Evolutionary conservation across 1,140 invertebrate genomes (phyloP).

Genomic region (Rhynchophorus ferrugineus): DNA sequence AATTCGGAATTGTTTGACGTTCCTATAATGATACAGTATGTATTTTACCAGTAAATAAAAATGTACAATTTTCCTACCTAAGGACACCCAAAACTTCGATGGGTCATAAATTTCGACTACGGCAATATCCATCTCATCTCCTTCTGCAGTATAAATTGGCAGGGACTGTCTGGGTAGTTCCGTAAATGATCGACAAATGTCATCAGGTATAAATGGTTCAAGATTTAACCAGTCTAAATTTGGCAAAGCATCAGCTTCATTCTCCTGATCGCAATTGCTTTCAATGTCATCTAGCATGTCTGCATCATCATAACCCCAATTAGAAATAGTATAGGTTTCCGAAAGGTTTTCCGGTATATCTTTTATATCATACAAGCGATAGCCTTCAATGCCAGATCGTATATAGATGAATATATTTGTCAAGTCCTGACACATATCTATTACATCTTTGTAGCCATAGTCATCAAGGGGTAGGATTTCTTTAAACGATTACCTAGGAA

Average conservation of each 20-base stretch:
- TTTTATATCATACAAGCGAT: conserved; percentile 22
- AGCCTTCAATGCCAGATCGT: conserved; percentile 17
- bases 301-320: conserved; percentile 4
- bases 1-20: conserved; percentile 9
- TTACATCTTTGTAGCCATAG: no score
- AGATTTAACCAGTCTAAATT: conserved; percentile 18
- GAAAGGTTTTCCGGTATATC: conserved; percentile 13
- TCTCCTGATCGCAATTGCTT: neutral
- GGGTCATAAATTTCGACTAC: conserved; percentile 32
- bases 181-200: conserved; percentile 15
- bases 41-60: neutral
- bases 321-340: conserved; percentile 20
- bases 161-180: conserved; percentile 26
- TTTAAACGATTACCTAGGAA: no score
- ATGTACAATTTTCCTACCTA: neutral
- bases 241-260: conserved; percentile 7
- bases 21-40: conserved; percentile 8
- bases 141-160: conserved; percentile 6
- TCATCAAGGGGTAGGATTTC: no score
- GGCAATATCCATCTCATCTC: conserved; percentile 24
- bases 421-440: conserved; percentile 20
- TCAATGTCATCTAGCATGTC: neutral
- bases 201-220: conserved; percentile 11
- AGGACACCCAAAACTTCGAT: conserved; percentile 34
- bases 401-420: conserved; percentile 22